Evolutionary conservation across 2,888 invertebrate species (phyloP).

Genomic region (Candidula unifasciata): DNA sequence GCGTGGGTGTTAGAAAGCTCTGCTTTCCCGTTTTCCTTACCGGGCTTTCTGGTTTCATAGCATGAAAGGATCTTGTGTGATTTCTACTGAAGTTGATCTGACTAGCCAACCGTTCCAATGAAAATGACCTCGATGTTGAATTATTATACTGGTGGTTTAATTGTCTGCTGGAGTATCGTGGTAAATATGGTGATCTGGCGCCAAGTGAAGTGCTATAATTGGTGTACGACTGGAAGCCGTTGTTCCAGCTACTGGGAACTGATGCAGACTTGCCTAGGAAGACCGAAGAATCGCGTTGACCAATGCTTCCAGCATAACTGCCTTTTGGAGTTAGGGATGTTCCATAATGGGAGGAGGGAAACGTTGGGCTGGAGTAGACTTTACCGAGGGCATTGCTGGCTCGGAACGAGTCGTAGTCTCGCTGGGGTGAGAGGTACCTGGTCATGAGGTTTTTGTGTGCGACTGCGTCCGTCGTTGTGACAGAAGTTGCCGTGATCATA

Average conservation of each 20-base stretch:
- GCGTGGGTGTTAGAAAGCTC: not conserved
- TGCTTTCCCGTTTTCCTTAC: not conserved
- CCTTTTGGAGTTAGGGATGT: not conserved
- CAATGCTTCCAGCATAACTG: not conserved
- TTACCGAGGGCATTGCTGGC: not conserved
- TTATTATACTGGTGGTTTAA: slow-evolving; percentile 24
- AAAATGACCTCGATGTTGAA: not conserved
- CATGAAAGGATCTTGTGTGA: not conserved
- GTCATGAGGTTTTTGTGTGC: not conserved
- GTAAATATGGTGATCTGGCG: not conserved
- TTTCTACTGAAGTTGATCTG: not conserved
- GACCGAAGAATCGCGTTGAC: not conserved
- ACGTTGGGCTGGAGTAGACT: not conserved
- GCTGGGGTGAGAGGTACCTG: not conserved
- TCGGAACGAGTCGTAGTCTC: not conserved
- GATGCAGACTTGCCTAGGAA: slow-evolving; percentile 12
- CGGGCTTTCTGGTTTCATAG: not conserved
- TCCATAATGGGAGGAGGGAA: not conserved
- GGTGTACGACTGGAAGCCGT: not conserved
- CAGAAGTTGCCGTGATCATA: slow-evolving; percentile 24
- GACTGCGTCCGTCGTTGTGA: not conserved
- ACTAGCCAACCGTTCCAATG: not conserved
- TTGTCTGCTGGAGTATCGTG: not conserved
- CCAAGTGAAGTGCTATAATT: not conserved
- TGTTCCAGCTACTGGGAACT: not conserved